Percentiles rank a stretch among this genome's conserved stretches.
These are phyloP conservation scores for Leucoptera coffeella DNA, from an alignment of 2,888 invertebrate genomes.

Conservation along the genomic window DNA sequence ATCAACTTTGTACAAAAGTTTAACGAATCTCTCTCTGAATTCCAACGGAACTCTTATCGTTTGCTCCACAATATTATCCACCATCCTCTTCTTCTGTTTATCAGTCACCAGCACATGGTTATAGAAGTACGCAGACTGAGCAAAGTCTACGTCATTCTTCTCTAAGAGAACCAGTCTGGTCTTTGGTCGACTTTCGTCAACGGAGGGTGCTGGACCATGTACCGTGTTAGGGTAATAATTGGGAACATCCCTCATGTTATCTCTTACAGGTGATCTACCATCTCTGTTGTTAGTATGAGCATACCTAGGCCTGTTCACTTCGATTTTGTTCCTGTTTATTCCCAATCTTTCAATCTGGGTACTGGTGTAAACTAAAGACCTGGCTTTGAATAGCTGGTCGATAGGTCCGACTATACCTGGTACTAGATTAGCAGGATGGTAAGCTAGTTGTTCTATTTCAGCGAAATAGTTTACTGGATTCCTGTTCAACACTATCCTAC, in stretches of 20 bases:
- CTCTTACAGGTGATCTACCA: conserved; percentile 1
- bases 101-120: background rate
- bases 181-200: background rate
- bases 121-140: background rate
- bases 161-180: background rate
- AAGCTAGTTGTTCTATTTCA: conserved; percentile 81
- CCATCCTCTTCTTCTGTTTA: background rate
- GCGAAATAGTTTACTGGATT: conserved; percentile 80
- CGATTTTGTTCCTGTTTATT: conserved; percentile 43
- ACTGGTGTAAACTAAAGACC: conserved; percentile 72
- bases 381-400: conserved; percentile 75
- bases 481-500: conserved; percentile 67
- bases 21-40: background rate
- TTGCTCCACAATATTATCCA: background rate
- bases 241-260: conserved; percentile 1
- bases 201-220: conserved; percentile 3
- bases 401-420: conserved; percentile 81
- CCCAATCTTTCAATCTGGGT: conserved; percentile 76
- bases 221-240: conserved; percentile 4
- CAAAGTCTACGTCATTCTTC: background rate
- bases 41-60: background rate
- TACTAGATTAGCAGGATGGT: conserved; percentile 74
- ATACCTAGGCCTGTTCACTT: conserved; percentile 3
- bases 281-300: conserved; percentile 3
- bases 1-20: background rate